Percentiles rank a stretch among this genome's conserved stretches.
phyloP scores from a whole-genome alignment of 2,113 vertebrate genomes.

The Tinamus guttatus region DNA sequence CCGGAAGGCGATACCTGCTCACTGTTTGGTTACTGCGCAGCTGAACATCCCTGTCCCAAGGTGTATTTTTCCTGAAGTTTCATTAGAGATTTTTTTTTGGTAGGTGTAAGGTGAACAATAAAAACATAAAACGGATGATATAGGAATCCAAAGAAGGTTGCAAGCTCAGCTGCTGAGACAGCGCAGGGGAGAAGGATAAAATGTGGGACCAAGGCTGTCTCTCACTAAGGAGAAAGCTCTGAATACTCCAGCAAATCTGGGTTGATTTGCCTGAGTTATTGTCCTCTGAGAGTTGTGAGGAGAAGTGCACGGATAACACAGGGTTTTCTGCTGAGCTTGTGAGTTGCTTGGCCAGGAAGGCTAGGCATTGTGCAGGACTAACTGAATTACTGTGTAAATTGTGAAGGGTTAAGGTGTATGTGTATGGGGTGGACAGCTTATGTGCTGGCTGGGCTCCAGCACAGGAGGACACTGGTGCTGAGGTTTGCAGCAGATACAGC shows the following conservation, averaged over 20 bases:
- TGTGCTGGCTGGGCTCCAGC: background rate
- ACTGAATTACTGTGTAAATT: background rate
- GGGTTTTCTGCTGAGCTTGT: background rate
- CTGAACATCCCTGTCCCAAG: accelerated
- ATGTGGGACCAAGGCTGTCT: constrained; percentile 9
- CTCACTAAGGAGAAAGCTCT: background rate
- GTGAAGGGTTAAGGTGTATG: background rate
- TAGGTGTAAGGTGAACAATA: constrained; percentile 24
- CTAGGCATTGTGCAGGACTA: too few species aligned
- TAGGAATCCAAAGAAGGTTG: constrained; percentile 3
- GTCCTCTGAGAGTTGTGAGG: background rate
- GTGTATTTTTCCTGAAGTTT: background rate
- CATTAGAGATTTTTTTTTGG: background rate
- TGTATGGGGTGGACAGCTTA: background rate
- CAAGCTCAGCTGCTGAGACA: constrained; percentile 48
- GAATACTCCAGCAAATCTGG: background rate
- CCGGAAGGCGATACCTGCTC: too few species aligned
- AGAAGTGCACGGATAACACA: accelerated
- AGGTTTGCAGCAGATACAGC: accelerated
- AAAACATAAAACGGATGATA: background rate
- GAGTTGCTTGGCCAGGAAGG: background rate
- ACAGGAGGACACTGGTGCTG: too few species aligned
- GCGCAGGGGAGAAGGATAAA: background rate
- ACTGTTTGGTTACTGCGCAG: too few species aligned
- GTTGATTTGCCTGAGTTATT: background rate